phyloP scores from a whole-genome alignment of 2,888 invertebrate genomes.

The Neuroscelio doddi region DNA sequence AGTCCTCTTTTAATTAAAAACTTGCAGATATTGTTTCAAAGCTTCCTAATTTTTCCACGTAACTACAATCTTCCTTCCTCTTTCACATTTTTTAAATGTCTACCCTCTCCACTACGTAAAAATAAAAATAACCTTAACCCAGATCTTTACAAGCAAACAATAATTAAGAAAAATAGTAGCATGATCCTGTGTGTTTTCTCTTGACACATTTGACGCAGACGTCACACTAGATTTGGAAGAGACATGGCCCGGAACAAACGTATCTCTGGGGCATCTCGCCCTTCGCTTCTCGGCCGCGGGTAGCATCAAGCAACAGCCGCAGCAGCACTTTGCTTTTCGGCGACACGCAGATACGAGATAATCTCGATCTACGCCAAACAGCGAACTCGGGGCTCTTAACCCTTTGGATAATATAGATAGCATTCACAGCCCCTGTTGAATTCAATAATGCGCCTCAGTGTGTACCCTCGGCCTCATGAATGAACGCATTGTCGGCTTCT shows the following conservation, averaged over 20 bases:
- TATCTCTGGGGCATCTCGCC: conserved; percentile 57
- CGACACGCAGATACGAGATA: conserved; percentile 65
- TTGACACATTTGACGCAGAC: conserved; percentile 65
- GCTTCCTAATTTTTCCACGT: no score
- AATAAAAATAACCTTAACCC: no score
- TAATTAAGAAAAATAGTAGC: no score
- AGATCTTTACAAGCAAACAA: not conserved
- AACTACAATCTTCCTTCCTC: no score
- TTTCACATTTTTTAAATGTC: no score
- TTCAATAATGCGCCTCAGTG: conserved; percentile 64
- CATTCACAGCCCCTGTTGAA: conserved; percentile 65
- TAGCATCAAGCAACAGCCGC: conserved; percentile 27
- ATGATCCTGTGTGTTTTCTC: no score
- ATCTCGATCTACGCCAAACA: conserved; percentile 71
- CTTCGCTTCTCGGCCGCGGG: conserved; percentile 49
- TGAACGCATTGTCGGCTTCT: conserved; percentile 60
- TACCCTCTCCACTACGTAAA: no score
- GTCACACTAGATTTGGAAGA: conserved; percentile 70
- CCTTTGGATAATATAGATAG: conserved; percentile 70
- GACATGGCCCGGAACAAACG: conserved; percentile 59
- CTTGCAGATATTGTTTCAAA: no score
- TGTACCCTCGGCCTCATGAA: conserved; percentile 55
- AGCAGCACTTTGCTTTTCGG: conserved; percentile 68
- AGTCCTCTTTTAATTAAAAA: no score
- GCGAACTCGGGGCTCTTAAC: conserved; percentile 55